Conservation (phyloP, 2,797 vertebrate species). For the Argyrosomus regius region DNA sequence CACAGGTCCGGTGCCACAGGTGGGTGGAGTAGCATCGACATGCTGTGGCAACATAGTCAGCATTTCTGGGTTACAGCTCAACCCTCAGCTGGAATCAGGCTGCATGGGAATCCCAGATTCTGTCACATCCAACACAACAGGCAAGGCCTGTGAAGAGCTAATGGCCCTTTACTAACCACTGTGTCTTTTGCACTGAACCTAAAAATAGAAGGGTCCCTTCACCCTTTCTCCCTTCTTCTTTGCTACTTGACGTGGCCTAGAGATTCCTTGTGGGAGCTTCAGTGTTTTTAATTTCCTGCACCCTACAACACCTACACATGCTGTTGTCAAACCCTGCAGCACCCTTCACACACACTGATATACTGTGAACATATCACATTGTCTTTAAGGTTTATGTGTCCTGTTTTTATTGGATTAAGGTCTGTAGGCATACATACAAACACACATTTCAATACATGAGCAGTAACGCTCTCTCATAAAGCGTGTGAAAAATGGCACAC, state of each 20-base stretch:
- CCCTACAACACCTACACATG: slow-evolving; percentile 45
- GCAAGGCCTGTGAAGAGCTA: not conserved
- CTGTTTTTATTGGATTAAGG: slow-evolving; percentile 10
- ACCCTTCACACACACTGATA: slow-evolving; percentile 22
- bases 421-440: not conserved
- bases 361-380: slow-evolving; percentile 30
- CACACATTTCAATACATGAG: not conserved
- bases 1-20: slow-evolving; percentile 64
- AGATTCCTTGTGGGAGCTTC: slow-evolving; percentile 24
- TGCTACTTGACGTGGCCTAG: slow-evolving; percentile 6
- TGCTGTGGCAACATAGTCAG: slow-evolving; percentile 70
- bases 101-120: slow-evolving; percentile 63
- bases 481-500: slow-evolving; percentile 38
- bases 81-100: slow-evolving; percentile 54
- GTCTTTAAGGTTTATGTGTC: slow-evolving; percentile 15
- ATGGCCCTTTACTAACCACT: slow-evolving; percentile 20
- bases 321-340: slow-evolving; percentile 46
- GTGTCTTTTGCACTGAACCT: slow-evolving; percentile 21
- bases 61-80: slow-evolving; percentile 76
- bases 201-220: slow-evolving; percentile 35
- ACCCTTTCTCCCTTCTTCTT: not conserved
- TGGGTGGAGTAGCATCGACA: slow-evolving; percentile 72
- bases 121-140: slow-evolving; percentile 32
- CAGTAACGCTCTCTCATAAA: slow-evolving; percentile 10
- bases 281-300: slow-evolving; percentile 46